Evolutionary conservation across 2,888 invertebrate species (phyloP).

Genomic region (Mesoligia furuncula): DNA sequence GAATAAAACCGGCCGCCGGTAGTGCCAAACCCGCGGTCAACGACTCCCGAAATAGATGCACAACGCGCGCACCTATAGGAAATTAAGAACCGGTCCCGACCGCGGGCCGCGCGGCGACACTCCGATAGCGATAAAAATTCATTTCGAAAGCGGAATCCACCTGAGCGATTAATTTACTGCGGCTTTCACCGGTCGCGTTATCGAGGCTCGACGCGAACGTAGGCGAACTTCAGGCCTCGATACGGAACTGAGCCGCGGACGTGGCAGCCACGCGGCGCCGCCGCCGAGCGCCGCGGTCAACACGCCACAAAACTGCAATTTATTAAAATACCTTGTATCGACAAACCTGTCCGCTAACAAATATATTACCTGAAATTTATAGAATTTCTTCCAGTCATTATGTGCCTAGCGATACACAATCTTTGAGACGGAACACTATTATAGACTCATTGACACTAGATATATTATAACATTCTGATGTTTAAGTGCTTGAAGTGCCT

Average conservation of each 20-base stretch:
- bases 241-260: slow-evolving; percentile 27
- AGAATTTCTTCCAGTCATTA: neutral
- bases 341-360: neutral
- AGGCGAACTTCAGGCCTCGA: slow-evolving; percentile 55
- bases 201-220: slow-evolving; percentile 65
- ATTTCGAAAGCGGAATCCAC: slow-evolving; percentile 88
- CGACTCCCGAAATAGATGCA: slow-evolving; percentile 90
- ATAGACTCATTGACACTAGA: too few relatives aligned
- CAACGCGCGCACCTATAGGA: slow-evolving; percentile 84
- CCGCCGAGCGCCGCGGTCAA: neutral
- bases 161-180: slow-evolving; percentile 84
- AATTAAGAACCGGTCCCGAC: slow-evolving; percentile 86
- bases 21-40: slow-evolving; percentile 87
- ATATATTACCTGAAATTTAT: too few relatives aligned
- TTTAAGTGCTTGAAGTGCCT: neutral
- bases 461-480: neutral
- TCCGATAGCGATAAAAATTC: slow-evolving; percentile 83
- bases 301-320: neutral
- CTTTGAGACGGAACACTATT: neutral
- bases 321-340: neutral
- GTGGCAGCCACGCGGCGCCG: slow-evolving; percentile 44
- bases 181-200: slow-evolving; percentile 82
- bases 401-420: slow-evolving; percentile 1
- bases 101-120: slow-evolving; percentile 73
- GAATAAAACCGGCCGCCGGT: slow-evolving; percentile 77